Evolutionary conservation across 2,113 vertebrate genomes (phyloP).

Genomic region (Thalassarche chlororhynchos): DNA sequence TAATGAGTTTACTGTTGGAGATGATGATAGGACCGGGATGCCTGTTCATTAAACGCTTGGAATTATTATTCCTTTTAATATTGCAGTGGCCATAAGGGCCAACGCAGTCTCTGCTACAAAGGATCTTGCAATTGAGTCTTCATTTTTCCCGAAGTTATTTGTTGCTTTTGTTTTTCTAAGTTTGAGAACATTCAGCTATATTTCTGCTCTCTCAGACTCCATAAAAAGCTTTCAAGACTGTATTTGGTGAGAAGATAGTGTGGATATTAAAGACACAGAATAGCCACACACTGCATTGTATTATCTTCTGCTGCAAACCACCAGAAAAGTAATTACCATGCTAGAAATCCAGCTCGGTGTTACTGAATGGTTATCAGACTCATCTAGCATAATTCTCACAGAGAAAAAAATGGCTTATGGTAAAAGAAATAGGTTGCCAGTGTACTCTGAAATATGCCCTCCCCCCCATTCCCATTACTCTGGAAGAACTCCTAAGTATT

Average conservation of each 20-base stretch:
- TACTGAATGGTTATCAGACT: background rate
- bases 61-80: constrained; percentile 29
- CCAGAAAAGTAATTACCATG: background rate
- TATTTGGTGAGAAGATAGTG: background rate
- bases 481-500: background rate
- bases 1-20: constrained; percentile 32
- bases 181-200: background rate
- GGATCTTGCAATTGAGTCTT: background rate
- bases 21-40: constrained; percentile 23
- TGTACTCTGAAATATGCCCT: background rate
- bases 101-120: background rate
- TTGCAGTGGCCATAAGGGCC: background rate
- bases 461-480: background rate
- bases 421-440: background rate
- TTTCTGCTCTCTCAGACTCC: background rate
- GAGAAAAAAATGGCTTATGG: background rate
- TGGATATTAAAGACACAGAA: background rate
- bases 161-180: background rate
- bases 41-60: background rate
- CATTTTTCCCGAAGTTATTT: background rate
- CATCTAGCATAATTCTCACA: background rate
- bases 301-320: background rate
- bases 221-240: background rate
- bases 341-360: background rate
- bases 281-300: background rate